A percentile compares a stretch with the other conserved stretches of the same genome.
Conservation (phyloP, 2,113 vertebrate species). For the Ptyas mucosa region DNA sequence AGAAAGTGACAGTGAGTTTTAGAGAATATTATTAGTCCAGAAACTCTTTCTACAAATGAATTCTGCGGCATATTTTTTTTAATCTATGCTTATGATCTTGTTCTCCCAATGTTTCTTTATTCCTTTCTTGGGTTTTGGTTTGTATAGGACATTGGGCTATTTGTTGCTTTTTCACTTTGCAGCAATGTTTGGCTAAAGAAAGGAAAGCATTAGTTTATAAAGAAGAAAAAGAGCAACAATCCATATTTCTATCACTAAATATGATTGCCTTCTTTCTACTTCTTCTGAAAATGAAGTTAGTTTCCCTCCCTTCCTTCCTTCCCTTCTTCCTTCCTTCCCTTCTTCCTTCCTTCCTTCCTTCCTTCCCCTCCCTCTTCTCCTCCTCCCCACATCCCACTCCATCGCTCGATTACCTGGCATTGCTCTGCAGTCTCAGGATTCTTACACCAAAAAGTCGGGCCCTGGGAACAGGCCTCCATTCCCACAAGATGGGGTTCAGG, state of each 20-base stretch:
- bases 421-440: conserved; percentile 78
- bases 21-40: not conserved
- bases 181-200: not conserved
- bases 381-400: accelerated
- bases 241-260: not conserved
- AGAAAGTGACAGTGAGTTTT: not conserved
- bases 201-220: not conserved
- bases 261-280: not conserved
- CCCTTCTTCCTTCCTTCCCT: no score
- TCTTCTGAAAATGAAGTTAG: not conserved
- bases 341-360: no score
- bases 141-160: not conserved
- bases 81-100: not conserved
- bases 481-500: conserved; percentile 66
- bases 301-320: not conserved
- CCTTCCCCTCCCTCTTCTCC: not conserved
- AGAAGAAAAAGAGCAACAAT: not conserved
- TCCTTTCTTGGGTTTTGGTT: not conserved
- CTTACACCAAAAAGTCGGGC: conserved; percentile 93
- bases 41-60: not conserved
- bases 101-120: not conserved
- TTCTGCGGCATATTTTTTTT: not conserved
- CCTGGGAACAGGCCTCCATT: conserved; percentile 80
- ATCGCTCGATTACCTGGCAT: conserved; percentile 78
- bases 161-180: not conserved